phyloP scores from a whole-genome alignment of 2,888 invertebrate genomes.

The Melikaiella ostensackeni region DNA sequence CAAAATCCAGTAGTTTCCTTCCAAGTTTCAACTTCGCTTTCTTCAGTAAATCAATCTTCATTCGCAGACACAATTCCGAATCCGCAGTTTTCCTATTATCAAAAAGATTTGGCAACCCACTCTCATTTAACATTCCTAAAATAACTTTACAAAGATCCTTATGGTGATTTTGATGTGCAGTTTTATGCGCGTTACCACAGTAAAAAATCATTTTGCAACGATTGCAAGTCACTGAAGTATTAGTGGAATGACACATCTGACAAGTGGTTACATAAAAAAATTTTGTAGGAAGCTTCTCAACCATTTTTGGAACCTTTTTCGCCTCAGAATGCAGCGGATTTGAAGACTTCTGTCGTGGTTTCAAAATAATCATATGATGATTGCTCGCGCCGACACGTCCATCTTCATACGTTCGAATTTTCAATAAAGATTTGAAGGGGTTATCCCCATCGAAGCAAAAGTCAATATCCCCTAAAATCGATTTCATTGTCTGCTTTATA shows the following conservation, averaged over 20 bases:
- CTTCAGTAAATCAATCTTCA: constrained; percentile 58
- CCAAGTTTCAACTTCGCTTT: constrained; percentile 51
- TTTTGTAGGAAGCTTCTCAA: no score
- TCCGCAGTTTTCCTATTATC: constrained; percentile 25
- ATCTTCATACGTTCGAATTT: no score
- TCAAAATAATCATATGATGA: no score
- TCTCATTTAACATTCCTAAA: not conserved
- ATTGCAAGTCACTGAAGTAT: not conserved
- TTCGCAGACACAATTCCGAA: constrained; percentile 50
- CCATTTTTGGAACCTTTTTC: no score
- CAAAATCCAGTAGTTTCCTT: constrained; percentile 55
- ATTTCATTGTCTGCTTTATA: no score
- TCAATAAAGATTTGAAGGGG: no score
- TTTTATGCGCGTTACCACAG: not conserved
- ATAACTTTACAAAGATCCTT: not conserved
- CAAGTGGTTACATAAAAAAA: not conserved
- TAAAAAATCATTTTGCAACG: constrained; percentile 6
- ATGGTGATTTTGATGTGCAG: not conserved
- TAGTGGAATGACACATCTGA: not conserved
- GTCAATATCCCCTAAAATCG: no score
- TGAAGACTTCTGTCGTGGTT: no score
- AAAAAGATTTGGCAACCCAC: constrained; percentile 45
- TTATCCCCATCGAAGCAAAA: no score
- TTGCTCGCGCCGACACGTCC: no score
- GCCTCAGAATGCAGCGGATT: no score